phyloP scores from a whole-genome alignment of 2,888 invertebrate genomes.

The Cheilosia variabilis region DNA sequence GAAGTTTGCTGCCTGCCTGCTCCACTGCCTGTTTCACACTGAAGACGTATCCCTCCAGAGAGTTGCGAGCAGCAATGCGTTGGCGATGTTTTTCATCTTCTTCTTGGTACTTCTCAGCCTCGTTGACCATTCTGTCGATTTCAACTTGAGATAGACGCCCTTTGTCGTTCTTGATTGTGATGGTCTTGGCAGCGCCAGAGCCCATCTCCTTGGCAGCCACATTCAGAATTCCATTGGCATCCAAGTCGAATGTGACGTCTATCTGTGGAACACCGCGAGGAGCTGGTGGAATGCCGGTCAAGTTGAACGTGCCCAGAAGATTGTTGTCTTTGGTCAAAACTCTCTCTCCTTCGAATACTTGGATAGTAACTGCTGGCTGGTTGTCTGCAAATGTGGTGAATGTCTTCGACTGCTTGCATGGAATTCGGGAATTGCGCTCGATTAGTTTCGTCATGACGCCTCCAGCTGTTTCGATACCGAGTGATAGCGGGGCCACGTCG shows the following conservation, averaged over 20 bases:
- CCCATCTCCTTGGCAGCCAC: conserved; percentile 90
- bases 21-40: conserved; percentile 89
- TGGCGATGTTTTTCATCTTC: conserved; percentile 89
- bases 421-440: conserved; percentile 89
- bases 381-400: conserved; percentile 93
- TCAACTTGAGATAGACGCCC: conserved; percentile 91
- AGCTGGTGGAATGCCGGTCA: conserved; percentile 96
- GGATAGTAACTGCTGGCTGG: conserved; percentile 90
- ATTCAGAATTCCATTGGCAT: conserved; percentile 97
- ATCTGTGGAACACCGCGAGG: conserved; percentile 93
- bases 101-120: conserved; percentile 89
- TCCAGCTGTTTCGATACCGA: conserved; percentile 91
- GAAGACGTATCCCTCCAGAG: conserved; percentile 89
- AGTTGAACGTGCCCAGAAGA: conserved; percentile 96
- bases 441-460: conserved; percentile 92
- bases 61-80: conserved; percentile 88
- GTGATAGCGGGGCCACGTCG: conserved; percentile 88
- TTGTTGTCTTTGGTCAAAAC: conserved; percentile 98
- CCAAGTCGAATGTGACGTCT: conserved; percentile 91
- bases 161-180: conserved; percentile 92
- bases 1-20: conserved; percentile 87
- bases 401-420: conserved; percentile 88
- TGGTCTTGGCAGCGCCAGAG: conserved; percentile 88
- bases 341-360: conserved; percentile 90
- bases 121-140: conserved; percentile 90